Conservation (phyloP, 2,797 vertebrate genomes). For the Glyptemys insculpta region DNA sequence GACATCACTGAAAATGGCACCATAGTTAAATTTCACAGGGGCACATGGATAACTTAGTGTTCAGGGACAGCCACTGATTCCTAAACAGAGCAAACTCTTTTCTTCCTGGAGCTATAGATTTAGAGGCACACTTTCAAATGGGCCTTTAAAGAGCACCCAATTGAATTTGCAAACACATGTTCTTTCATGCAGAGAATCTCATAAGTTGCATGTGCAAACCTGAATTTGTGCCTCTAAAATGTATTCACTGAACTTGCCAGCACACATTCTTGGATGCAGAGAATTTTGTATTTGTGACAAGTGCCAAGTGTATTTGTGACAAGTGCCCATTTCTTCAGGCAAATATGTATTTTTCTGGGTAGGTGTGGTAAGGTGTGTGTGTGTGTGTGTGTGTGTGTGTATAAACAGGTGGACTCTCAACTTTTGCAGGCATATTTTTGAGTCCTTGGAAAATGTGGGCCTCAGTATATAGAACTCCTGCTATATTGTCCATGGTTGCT, state of each 20-base stretch:
- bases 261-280: background rate
- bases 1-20: slow-evolving; percentile 67
- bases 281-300: background rate
- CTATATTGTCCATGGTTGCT: background rate
- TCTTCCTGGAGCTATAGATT: slow-evolving; percentile 1
- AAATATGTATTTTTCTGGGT: background rate
- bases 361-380: background rate
- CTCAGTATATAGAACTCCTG: background rate
- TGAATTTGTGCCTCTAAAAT: background rate
- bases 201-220: background rate
- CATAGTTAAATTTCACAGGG: slow-evolving; percentile 61
- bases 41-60: slow-evolving; percentile 47
- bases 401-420: background rate
- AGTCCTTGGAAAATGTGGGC: background rate
- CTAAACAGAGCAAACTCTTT: slow-evolving; percentile 25
- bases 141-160: background rate
- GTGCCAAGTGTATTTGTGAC: background rate
- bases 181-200: background rate
- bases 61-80: slow-evolving; percentile 47
- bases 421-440: background rate
- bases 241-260: background rate
- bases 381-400: background rate
- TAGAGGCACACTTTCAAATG: slow-evolving; percentile 12
- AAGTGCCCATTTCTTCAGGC: background rate
- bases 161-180: background rate